Evolutionary conservation across 2,888 invertebrate species (phyloP).

Genomic region (Lithophane leautieri): DNA sequence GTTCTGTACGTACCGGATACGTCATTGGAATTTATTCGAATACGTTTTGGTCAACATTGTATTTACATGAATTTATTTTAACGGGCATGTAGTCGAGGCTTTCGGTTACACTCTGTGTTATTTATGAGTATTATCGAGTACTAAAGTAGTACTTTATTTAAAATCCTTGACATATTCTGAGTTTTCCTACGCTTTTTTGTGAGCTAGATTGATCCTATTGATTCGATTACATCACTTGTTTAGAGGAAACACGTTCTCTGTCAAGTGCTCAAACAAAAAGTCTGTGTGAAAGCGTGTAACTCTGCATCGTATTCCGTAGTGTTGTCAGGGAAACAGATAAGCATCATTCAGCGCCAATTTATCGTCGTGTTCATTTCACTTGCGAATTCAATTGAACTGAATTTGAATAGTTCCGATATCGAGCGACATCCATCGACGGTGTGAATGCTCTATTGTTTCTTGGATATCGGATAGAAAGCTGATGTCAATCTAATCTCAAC

Average conservation of each 20-base stretch:
- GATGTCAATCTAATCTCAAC: not conserved
- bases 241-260: conserved; percentile 18
- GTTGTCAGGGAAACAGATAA: conserved; percentile 47
- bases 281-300: conserved; percentile 32
- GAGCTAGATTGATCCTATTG: conserved; percentile 5
- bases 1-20: conserved; percentile 27
- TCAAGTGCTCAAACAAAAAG: conserved; percentile 54
- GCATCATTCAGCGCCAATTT: conserved; percentile 56
- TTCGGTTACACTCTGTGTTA: not conserved
- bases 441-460: conserved; percentile 37
- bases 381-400: conserved; percentile 58
- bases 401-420: conserved; percentile 53
- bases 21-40: conserved; percentile 29
- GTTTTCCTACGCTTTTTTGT: not conserved
- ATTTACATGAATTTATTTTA: conserved; percentile 3
- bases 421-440: not conserved
- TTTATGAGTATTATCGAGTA: not conserved
- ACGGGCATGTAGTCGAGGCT: not conserved
- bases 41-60: conserved; percentile 17
- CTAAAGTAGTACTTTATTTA: conserved; percentile 8
- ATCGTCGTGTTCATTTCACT: conserved; percentile 53
- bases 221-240: conserved; percentile 15
- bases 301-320: conserved; percentile 15
- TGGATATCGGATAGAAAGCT: not conserved
- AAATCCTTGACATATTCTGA: not conserved